Conservation (phyloP, 2,888 invertebrate species). For the Calephelis perditalis region DNA sequence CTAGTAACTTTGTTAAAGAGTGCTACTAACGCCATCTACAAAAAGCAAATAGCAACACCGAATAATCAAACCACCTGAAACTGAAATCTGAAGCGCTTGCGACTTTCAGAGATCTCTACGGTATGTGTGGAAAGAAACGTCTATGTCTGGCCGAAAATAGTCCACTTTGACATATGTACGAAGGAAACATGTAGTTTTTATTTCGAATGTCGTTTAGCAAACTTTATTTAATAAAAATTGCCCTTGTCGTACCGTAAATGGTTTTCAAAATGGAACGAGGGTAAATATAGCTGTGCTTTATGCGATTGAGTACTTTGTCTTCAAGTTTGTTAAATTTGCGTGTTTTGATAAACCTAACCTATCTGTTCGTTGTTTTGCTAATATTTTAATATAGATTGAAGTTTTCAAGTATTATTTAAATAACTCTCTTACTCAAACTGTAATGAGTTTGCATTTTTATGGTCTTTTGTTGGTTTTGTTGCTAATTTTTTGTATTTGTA, state of each 20-base stretch:
- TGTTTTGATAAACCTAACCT: conserved; percentile 66
- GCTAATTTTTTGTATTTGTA: background rate
- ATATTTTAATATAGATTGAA: background rate
- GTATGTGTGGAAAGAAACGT: conserved; percentile 55
- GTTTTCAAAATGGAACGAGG: conserved; percentile 64
- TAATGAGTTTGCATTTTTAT: background rate
- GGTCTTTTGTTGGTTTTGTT: background rate
- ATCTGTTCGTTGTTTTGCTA: conserved; percentile 29
- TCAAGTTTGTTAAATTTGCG: conserved; percentile 30
- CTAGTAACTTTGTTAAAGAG: background rate
- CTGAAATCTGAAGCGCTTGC: conserved; percentile 32
- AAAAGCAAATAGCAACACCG: background rate
- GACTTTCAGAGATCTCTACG: conserved; percentile 35
- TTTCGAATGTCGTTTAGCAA: conserved; percentile 60
- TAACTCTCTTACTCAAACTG: background rate
- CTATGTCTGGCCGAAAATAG: conserved; percentile 74
- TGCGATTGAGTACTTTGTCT: conserved; percentile 38
- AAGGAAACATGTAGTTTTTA: conserved; percentile 73
- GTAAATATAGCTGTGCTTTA: conserved; percentile 53
- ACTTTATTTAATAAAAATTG: conserved; percentile 51
- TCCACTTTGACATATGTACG: conserved; percentile 73
- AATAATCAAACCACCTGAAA: conserved; percentile 34
- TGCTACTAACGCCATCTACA: conserved; percentile 13
- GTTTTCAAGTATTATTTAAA: background rate
- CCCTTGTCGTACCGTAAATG: conserved; percentile 46